Evolutionary conservation across 1,140 invertebrate genomes (phyloP), one percentile per base, ranked within the genome.

Genomic region (Pararge aegeria): DNA sequence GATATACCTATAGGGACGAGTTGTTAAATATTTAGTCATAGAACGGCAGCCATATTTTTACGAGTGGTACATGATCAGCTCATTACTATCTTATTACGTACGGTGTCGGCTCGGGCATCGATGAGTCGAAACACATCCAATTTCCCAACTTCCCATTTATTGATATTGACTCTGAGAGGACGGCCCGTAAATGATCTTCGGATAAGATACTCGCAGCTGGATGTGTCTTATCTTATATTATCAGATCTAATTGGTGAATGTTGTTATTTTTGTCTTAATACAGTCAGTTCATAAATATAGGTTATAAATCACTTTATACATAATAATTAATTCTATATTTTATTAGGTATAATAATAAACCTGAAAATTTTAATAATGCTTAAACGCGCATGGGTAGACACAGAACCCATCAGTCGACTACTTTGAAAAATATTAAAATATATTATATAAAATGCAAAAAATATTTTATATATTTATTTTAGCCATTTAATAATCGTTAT

Each of bases 11-110:
- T 46, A 49, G 52, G 38, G 40, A 37, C 51, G 65, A 64, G 37
- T 75, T 70, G 76, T 83, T 84, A 85, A 85, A 84, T 84, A 85
- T 86, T 85, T 81, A 85, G 78, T 60, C 68, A 70, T 83, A 80
- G 80, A 80, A 60, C 75, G 73, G 81, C 71, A 83, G 80, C 73
- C 66, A 89, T 87, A 87, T 87, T 87, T 88, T 89, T 87, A 89
- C 75, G 86, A 87, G 82, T 77, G 70, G 66, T 46, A 46, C 73
- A 67, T 74, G 71, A 79, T 68, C 69, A 74, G 64, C 75, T 89
- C 83, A 89, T 89, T 89, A 87, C 86, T 87, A 86, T 86, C 70
- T 89, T 87, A 89, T 88, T 86, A 89, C 82, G 65, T 67, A 73
- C 76, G 69, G 80, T 75, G 75, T 77, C 69, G 75, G 71, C 67